Evolutionary conservation across 2,113 vertebrate species (phyloP).

Genomic region (Drymodes brunneopygia): DNA sequence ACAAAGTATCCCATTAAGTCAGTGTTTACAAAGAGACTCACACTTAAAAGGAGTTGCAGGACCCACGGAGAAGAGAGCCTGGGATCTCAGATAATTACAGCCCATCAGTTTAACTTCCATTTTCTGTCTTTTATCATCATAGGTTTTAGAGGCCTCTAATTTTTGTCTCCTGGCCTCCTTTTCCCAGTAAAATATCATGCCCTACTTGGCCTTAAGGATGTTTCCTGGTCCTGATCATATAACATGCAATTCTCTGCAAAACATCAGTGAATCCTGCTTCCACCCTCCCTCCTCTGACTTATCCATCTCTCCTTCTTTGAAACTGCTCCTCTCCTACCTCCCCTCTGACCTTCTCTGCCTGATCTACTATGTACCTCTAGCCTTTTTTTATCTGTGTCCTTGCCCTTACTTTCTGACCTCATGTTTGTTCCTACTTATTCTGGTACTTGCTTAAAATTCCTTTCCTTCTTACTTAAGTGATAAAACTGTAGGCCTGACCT

Average conservation of each 20-base stretch:
- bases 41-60: background rate
- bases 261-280: background rate
- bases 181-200: background rate
- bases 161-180: background rate
- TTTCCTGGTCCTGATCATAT: background rate
- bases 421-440: background rate
- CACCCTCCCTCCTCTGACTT: background rate
- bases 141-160: background rate
- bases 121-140: background rate
- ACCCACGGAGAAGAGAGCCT: accelerated
- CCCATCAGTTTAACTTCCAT: background rate
- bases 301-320: background rate
- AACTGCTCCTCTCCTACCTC: background rate
- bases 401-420: background rate
- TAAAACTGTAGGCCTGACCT: background rate
- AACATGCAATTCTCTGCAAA: background rate
- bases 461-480: background rate
- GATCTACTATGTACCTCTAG: background rate
- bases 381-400: background rate
- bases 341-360: background rate
- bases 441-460: background rate
- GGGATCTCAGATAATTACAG: background rate
- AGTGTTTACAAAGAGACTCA: background rate
- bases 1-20: background rate
- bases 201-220: background rate